A percentile compares a stretch with the other conserved stretches of the same genome.
These are phyloP conservation scores for Melinaea marsaeus DNA, from an alignment of 2,888 invertebrate genomes.

Conservation along the genomic window DNA sequence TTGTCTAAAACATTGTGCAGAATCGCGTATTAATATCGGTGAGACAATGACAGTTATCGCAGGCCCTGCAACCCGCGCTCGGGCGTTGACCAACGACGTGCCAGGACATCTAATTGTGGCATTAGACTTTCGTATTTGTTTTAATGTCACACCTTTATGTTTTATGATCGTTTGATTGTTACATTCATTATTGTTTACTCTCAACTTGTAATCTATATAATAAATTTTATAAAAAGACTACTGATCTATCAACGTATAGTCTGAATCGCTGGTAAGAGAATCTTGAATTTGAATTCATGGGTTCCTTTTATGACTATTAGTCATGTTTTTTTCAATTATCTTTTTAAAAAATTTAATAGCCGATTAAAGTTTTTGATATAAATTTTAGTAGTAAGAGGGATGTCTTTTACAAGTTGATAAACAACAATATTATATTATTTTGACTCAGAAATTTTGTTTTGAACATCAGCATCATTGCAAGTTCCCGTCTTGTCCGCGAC, in stretches of 20 bases:
- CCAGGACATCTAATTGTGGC: not conserved
- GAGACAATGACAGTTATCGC: constrained; percentile 15
- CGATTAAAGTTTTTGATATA: too few species aligned
- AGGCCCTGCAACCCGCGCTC: constrained; percentile 1
- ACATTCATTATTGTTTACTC: not conserved
- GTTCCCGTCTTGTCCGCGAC: constrained; percentile 2
- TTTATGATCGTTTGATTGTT: not conserved
- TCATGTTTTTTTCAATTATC: too few species aligned
- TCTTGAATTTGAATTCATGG: too few species aligned
- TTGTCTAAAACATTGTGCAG: constrained; percentile 19
- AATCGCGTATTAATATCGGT: constrained; percentile 15
- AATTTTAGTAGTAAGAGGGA: too few species aligned
- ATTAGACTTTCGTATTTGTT: not conserved
- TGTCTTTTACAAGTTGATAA: too few species aligned
- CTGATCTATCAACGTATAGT: too few species aligned
- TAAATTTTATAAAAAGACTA: too few species aligned
- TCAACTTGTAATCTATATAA: too few species aligned
- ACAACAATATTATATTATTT: too few species aligned
- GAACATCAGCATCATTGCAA: not conserved
- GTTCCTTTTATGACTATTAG: too few species aligned
- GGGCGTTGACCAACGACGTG: not conserved
- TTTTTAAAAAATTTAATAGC: too few species aligned
- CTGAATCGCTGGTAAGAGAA: too few species aligned
- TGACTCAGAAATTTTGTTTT: not conserved
- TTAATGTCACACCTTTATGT: not conserved